Conservation (phyloP, 2,113 vertebrate species). For the Sprattus sprattus region DNA sequence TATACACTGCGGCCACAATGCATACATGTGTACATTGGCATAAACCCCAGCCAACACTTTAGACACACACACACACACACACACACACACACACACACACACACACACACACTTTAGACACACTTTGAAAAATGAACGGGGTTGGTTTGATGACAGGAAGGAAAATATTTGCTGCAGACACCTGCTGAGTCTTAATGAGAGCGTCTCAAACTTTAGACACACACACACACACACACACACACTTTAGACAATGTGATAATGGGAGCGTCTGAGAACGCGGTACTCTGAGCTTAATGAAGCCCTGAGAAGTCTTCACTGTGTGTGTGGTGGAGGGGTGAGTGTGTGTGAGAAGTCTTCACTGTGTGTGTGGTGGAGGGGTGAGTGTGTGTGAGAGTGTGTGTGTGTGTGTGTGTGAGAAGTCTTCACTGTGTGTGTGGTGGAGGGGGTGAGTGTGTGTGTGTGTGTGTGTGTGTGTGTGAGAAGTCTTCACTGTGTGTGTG, state of each 20-base stretch:
- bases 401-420: background rate
- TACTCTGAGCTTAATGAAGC: background rate
- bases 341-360: too few species aligned
- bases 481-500: too few species aligned
- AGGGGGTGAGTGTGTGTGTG: background rate
- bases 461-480: too few species aligned
- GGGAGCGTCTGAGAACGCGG: background rate
- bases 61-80: too few species aligned
- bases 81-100: too few species aligned
- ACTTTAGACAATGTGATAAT: too few species aligned
- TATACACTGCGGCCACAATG: slow-evolving; percentile 18
- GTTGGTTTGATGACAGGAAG: background rate
- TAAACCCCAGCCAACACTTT: background rate
- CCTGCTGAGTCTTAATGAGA: background rate
- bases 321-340: background rate
- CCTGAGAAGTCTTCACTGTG: background rate
- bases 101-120: background rate
- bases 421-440: background rate
- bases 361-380: too few species aligned
- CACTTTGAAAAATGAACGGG: background rate
- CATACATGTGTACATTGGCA: background rate
- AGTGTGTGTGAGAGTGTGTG: too few species aligned
- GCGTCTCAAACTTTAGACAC: too few species aligned
- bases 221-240: too few species aligned
- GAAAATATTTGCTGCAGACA: slow-evolving; percentile 1